These are phyloP conservation scores for Phaenicophaeus curvirostris DNA, from an alignment of 2,797 vertebrate genomes.

Conservation along the genomic window DNA sequence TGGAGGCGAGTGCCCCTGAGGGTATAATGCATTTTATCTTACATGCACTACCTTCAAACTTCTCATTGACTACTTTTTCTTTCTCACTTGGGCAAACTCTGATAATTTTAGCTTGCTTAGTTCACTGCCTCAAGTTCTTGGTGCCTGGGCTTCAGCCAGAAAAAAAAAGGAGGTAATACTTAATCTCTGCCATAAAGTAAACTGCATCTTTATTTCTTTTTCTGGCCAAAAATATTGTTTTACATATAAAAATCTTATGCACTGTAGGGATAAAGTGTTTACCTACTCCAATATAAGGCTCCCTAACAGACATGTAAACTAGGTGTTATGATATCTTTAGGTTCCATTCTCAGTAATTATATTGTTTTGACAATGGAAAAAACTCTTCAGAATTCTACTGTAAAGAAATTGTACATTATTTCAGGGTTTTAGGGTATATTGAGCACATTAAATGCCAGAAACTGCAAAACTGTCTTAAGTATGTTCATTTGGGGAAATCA, in stretches of 20 bases:
- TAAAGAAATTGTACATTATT: accelerated
- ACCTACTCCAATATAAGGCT: background rate
- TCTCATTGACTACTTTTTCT: background rate
- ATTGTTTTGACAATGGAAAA: background rate
- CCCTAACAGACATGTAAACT: accelerated
- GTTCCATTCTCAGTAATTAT: background rate
- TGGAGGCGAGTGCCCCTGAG: accelerated
- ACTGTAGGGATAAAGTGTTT: background rate
- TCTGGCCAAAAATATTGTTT: background rate
- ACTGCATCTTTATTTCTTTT: background rate
- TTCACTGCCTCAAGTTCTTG: accelerated
- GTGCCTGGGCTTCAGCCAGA: background rate
- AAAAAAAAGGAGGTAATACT: too few relatives aligned
- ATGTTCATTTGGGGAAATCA: background rate
- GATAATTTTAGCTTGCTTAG: background rate
- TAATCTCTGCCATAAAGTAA: background rate
- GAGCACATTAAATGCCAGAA: background rate
- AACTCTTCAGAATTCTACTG: background rate
- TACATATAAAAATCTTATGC: background rate
- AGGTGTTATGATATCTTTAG: background rate
- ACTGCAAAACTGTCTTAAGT: background rate
- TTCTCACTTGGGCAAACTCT: background rate
- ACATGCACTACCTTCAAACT: background rate
- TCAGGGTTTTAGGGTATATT: background rate
- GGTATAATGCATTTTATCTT: background rate